Percentiles rank a stretch among this genome's conserved stretches.
phyloP scores from a whole-genome alignment of 2,113 vertebrate genomes.

The Lathamus discolor region DNA sequence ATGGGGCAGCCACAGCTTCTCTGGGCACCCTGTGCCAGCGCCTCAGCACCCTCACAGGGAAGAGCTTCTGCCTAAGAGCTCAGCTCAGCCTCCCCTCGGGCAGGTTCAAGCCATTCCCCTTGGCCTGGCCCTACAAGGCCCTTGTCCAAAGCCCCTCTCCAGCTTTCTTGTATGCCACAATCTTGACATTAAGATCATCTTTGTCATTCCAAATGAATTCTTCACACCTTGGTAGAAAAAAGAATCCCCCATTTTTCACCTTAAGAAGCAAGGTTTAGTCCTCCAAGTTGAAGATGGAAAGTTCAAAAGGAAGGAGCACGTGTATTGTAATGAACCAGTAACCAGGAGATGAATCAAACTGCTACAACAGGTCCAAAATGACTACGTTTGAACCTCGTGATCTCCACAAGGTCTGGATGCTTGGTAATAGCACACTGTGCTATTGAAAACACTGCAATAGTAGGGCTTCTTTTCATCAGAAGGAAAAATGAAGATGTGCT shows the following conservation, averaged over 20 bases:
- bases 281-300: not conserved
- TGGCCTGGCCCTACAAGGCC: not conserved
- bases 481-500: not conserved
- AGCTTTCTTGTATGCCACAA: not conserved
- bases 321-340: not conserved
- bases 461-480: rapidly evolving
- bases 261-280: not conserved
- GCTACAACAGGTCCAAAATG: not conserved
- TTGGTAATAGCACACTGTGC: not conserved
- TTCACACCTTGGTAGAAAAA: not conserved
- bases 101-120: not conserved
- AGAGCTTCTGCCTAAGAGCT: too few species aligned
- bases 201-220: not conserved
- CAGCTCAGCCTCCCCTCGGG: too few species aligned
- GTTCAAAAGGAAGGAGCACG: not conserved
- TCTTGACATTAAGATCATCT: not conserved
- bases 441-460: not conserved
- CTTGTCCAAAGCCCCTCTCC: not conserved
- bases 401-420: not conserved
- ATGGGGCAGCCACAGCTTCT: too few species aligned
- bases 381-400: not conserved
- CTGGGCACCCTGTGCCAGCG: too few species aligned
- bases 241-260: not conserved
- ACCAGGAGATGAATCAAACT: not conserved
- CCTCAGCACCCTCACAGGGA: too few species aligned